Evolutionary conservation across 2,888 invertebrate genomes (phyloP), one percentile per base, ranked within the genome.

Genomic region (Nebria salina): DNA sequence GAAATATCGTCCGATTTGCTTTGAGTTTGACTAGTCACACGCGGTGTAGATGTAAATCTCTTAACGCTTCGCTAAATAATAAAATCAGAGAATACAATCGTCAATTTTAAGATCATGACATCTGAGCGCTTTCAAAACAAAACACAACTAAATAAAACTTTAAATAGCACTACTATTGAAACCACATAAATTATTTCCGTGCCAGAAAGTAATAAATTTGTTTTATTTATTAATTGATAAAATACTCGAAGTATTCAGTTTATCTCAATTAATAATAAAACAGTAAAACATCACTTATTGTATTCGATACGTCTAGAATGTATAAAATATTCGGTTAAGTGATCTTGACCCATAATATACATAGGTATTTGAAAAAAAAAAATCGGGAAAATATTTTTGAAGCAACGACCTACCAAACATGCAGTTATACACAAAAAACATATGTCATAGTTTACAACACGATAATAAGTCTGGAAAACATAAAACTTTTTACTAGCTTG

Each of bases 31-130:
- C 43, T 72, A 3, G 43, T 41, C 7, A 72, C 77, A 77, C 72
- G 72, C 77, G 77, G 25, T 64, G 77, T 20, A 75, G 74, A 68
- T 66, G 68, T 79, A 79, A 79, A 79, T 79, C 79, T 79, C 73
- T 79, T 68, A 75, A 74, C 79, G 79, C 79, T 73, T 79, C 79
- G 66, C 74, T 74, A 68, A 74, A 74, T 68, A 73, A 75, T 79
- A 79, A 79, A 79, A 75, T 79, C 79, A 79, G 66, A 79, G 74
- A 79, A 79, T 79, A 79, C 79, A 79, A 79, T 79, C 79, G 79
- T 79, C 79, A 79, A 74, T 79, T 79, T 79, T 74, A 75, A 75
- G 42, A 75, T 74, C 79, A 66, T 79, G 79, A 75, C 79, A 79
- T 75, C 15, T 79, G 79, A 79, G 73, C 79, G 79, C 68, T 74